phyloP scores from a whole-genome alignment of 2,888 invertebrate genomes.

The Oasisia sp. region DNA sequence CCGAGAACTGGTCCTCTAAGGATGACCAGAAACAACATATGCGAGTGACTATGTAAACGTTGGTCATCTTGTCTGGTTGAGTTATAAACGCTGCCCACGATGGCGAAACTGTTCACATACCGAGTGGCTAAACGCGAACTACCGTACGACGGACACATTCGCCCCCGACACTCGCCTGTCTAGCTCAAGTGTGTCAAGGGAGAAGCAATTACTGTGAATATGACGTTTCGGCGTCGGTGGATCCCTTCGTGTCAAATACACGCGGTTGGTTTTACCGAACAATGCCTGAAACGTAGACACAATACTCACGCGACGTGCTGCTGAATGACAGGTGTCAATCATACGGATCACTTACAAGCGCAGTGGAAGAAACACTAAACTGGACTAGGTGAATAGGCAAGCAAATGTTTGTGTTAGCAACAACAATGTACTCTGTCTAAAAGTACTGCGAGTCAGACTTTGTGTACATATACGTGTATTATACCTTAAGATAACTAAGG shows the following conservation, averaged over 20 bases:
- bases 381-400: not conserved
- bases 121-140: not conserved
- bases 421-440: not conserved
- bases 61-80: not conserved
- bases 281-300: not conserved
- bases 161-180: not conserved
- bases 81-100: not conserved
- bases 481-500: not conserved
- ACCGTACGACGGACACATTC: not conserved
- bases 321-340: not conserved
- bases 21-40: not conserved
- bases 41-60: not conserved
- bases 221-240: not conserved
- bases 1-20: not conserved
- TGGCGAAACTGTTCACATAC: not conserved
- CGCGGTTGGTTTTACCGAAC: not conserved
- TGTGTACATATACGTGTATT: not conserved
- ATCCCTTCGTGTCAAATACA: not conserved
- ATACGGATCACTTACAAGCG: not conserved
- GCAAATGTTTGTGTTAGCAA: not conserved
- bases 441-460: not conserved
- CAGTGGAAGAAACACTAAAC: not conserved
- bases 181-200: not conserved
- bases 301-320: slow-evolving; percentile 3
- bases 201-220: not conserved